Evolutionary conservation across 1,140 invertebrate genomes (phyloP), one percentile per base, ranked within the genome.

Genomic region (Odontomachus brunneus): DNA sequence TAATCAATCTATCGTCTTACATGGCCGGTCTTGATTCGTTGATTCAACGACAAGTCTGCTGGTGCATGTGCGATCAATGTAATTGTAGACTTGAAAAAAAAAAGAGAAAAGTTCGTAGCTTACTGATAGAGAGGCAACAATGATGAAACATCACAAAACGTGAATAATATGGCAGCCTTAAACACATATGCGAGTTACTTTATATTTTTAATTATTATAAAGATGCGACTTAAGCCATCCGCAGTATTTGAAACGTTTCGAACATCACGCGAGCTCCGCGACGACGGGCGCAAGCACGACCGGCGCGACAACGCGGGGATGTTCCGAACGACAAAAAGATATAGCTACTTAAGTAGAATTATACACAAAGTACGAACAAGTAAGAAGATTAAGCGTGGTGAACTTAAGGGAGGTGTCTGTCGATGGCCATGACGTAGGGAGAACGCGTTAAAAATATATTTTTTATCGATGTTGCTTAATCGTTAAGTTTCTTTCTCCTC

Each of bases 381-480:
- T 69, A 84, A 76, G 75, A 69, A 89, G 53, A 87, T 89, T 81
- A 83, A 83, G 29, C 26, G 19, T 78, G 59, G 26, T 65, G 53
- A 87, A 81, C 14, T 73, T 75, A 55, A 75, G 48, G 29, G 9
- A 33, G 11, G 5, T 51, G 24, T 82, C 22, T 81, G 84, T 80
- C 60, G 59, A 89, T 75, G 74, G 78, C 62, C 85, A 84, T 86
- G 71, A 84, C 78, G 66, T 86, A 86, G 66, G 49, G 62, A 81
- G 63, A 86, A 65, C 48, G 66, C 84, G 85, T 89, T 89, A 57
- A 87, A 89, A 85, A 85, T 91, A 91, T 92, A 91, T 90, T 91
- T 91, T 92, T 92, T 91, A 91, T 91, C 80, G 29, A 90, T 91
- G 88, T 91, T 92, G 86, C 83, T 90, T 92, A 91, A 90, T 91